Evolutionary conservation across 2,113 vertebrate genomes (phyloP).

Genomic region (Eubucco bourcierii): DNA sequence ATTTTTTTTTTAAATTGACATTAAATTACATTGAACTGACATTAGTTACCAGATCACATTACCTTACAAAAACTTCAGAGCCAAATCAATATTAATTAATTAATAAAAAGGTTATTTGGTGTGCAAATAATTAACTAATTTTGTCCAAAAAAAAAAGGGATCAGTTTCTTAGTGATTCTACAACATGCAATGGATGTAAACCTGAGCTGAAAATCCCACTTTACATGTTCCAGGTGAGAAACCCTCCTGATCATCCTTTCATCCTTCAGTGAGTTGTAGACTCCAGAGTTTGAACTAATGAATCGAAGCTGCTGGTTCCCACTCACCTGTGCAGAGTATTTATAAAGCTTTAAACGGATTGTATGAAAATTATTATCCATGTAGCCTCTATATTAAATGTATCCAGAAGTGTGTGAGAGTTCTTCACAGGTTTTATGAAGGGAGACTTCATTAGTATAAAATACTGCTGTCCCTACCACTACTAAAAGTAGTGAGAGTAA

Average conservation of each 20-base stretch:
- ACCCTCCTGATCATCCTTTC: not conserved
- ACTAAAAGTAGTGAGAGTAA: not conserved
- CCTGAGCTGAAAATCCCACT: not conserved
- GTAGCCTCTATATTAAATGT: not conserved
- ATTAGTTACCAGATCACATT: not conserved
- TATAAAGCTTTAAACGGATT: not conserved
- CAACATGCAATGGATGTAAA: not conserved
- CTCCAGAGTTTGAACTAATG: not conserved
- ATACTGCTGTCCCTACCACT: not conserved
- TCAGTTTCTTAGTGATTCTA: not conserved
- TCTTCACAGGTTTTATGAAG: not conserved
- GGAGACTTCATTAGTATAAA: not conserved
- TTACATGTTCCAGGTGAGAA: not conserved
- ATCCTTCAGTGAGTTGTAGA: not conserved
- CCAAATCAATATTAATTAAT: not conserved
- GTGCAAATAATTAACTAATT: not conserved
- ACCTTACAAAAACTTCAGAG: not conserved
- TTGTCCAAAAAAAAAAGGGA: not conserved
- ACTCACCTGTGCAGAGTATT: not conserved
- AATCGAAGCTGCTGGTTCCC: not conserved
- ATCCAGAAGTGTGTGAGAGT: not conserved
- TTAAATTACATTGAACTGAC: not conserved
- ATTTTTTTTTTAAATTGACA: not conserved
- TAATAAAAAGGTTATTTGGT: not conserved
- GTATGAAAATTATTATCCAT: not conserved